A percentile compares a stretch with the other conserved stretches of the same genome.
Conservation (phyloP, 53 echinoderm and acorn worm species). For the Holothuria leucospilota region DNA sequence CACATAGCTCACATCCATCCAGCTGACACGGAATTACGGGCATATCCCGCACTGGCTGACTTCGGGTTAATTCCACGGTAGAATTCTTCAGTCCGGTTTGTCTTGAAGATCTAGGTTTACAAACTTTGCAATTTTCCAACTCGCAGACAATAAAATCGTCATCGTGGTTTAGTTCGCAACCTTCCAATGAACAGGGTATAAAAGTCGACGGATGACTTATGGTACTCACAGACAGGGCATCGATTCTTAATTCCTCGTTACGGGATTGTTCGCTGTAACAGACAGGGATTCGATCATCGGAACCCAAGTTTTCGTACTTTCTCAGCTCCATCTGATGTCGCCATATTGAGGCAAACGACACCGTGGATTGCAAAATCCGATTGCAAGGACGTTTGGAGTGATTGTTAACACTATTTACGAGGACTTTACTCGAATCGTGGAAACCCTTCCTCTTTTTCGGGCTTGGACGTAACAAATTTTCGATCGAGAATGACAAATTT, state of each 20-base stretch:
- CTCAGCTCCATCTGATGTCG: neutral
- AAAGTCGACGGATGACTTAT: neutral
- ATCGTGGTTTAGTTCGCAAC: slow-evolving; percentile 37
- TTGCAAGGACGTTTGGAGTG: slow-evolving; percentile 8
- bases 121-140: slow-evolving; percentile 37
- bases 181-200: slow-evolving; percentile 25
- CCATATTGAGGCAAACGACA: neutral
- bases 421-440: neutral
- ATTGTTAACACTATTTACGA: neutral
- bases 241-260: slow-evolving; percentile 1
- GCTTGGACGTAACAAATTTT: slow-evolving; percentile 11
- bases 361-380: neutral
- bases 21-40: neutral
- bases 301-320: neutral
- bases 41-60: no score
- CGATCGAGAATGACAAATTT: slow-evolving; percentile 28
- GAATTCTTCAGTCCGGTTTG: no score
- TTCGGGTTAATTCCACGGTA: no score
- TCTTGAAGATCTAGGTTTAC: neutral
- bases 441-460: slow-evolving; percentile 7
- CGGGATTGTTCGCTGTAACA: slow-evolving; percentile 43
- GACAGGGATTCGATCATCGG: slow-evolving; percentile 16
- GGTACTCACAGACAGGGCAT: neutral
- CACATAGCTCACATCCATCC: neutral
- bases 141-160: slow-evolving; percentile 34